Conservation (phyloP, 2,797 vertebrate genomes). For the Momotus momota region DNA sequence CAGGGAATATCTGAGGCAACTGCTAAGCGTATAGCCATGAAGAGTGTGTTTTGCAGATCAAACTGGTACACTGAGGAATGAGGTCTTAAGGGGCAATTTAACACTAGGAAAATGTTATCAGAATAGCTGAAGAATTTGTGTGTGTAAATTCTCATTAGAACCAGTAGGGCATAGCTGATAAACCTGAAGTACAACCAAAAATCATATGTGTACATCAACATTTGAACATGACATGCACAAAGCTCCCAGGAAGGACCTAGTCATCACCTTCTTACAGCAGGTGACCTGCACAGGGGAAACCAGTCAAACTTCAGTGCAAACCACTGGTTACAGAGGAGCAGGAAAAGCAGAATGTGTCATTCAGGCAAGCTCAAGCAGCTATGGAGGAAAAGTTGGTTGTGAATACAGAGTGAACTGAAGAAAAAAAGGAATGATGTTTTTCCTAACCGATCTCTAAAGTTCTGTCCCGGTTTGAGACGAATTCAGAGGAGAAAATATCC, state of each 20-base stretch:
- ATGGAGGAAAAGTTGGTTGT: neutral
- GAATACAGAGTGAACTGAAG: too few species aligned
- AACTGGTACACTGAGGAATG: rapidly evolving
- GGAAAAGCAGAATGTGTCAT: neutral
- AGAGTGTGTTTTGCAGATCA: neutral
- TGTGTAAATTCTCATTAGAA: neutral
- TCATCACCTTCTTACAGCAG: too few species aligned
- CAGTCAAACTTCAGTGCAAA: neutral
- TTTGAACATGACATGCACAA: neutral
- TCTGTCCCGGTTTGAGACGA: too few species aligned
- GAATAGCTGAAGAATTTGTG: neutral
- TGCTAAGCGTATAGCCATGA: neutral
- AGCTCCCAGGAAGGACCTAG: neutral
- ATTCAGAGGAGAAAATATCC: too few species aligned
- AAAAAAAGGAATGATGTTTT: neutral
- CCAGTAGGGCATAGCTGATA: neutral
- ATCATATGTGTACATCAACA: neutral
- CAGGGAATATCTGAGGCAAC: neutral
- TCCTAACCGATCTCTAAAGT: neutral
- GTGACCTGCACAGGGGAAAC: neutral
- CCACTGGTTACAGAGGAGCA: neutral
- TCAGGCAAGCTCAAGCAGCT: neutral
- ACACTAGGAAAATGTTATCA: neutral
- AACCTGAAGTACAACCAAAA: neutral
- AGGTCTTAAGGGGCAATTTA: neutral